Evolutionary conservation across 2,113 vertebrate genomes (phyloP).

Genomic region (Clinocottus analis): DNA sequence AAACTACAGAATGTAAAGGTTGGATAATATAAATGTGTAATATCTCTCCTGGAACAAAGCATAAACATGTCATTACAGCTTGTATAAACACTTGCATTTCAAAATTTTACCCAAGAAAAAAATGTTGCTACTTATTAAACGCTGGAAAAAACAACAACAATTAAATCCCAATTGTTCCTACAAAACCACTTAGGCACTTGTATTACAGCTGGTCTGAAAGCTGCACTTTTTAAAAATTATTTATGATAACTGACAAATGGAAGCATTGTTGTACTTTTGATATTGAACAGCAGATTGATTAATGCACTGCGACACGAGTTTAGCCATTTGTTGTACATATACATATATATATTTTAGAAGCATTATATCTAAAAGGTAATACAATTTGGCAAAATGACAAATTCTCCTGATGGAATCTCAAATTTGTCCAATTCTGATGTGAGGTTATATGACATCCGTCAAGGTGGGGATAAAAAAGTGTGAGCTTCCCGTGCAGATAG

Average conservation of each 20-base stretch:
- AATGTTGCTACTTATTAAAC: neutral
- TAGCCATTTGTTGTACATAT: no score
- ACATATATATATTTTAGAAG: neutral
- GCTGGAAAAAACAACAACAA: slow-evolving; percentile 1
- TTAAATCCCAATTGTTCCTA: slow-evolving; percentile 9
- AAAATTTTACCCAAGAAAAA: neutral
- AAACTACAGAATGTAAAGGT: neutral
- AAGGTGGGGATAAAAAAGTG: neutral
- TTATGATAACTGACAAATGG: slow-evolving; percentile 1
- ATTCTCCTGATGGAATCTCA: neutral
- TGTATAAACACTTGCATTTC: neutral
- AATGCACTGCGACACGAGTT: neutral
- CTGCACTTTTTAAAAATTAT: slow-evolving; percentile 4
- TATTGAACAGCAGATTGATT: neutral
- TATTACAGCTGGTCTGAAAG: slow-evolving; percentile 22
- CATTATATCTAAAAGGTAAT: neutral
- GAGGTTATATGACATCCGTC: neutral
- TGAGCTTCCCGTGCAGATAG: no score
- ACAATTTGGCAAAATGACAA: neutral
- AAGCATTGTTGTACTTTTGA: slow-evolving; percentile 9
- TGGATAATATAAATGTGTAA: slow-evolving; percentile 36
- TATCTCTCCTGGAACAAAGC: neutral
- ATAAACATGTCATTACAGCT: slow-evolving; percentile 9
- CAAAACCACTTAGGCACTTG: slow-evolving; percentile 54
- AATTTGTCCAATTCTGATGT: neutral